These are phyloP conservation scores for Bothrops jararaca DNA, from an alignment of 2,113 vertebrate species.

Conservation along the genomic window DNA sequence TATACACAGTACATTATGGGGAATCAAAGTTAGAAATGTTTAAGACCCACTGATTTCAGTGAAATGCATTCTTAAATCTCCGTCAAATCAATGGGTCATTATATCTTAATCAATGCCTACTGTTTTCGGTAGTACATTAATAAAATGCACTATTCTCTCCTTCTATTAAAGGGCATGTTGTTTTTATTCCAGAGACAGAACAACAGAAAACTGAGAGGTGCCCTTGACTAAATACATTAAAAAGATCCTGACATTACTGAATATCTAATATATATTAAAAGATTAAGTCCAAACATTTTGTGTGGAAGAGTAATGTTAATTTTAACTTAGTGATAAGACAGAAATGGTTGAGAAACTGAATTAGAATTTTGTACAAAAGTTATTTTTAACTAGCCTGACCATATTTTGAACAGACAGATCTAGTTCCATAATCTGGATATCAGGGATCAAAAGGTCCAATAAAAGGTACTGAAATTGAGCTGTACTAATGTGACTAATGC, in stretches of 20 bases:
- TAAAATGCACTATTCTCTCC: no score
- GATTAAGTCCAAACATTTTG: not conserved
- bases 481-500: not conserved
- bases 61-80: not conserved
- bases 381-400: not conserved
- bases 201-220: not conserved
- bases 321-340: not conserved
- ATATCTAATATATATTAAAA: not conserved
- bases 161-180: not conserved
- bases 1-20: not conserved
- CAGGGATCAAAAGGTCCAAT: not conserved
- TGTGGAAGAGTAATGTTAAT: not conserved
- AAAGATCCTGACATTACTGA: not conserved
- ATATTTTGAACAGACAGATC: not conserved
- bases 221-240: not conserved
- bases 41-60: not conserved
- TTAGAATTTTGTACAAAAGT: not conserved
- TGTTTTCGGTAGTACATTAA: not conserved
- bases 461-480: not conserved
- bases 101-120: not conserved
- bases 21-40: not conserved
- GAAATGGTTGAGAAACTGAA: not conserved
- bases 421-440: not conserved
- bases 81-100: not conserved
- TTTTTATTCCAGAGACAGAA: not conserved